Evolutionary conservation across 2,113 vertebrate genomes (phyloP), one percentile per base, ranked within the genome.

Genomic region (Malurus alboscapulatus): DNA sequence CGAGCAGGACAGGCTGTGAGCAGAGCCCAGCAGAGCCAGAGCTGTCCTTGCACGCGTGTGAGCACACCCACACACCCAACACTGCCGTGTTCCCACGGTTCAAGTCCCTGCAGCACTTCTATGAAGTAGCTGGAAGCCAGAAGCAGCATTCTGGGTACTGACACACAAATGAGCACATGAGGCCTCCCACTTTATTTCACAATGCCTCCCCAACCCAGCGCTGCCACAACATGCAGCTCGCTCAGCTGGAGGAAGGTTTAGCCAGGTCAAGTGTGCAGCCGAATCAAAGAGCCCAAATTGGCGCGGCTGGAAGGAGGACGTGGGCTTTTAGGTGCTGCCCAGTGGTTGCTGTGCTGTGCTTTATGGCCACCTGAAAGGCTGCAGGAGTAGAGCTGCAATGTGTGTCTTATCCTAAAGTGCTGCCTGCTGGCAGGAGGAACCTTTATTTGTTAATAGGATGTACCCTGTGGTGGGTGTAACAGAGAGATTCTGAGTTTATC

Each of bases 111-210:
- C 94, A 91, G 95, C 94, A 58, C 90, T 95, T 92, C 90, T 71
- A 80, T 95, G 92, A 94, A 96, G 96, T 73, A 80, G 90, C 95
- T 95, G 92, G 78, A 55, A 96, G 94, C 93, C 45, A 67, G 94
- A 55, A 94, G 92, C 72, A 67, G 81, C 76, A 66, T 93, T 95
- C 85, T 94, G 95, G 94, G 79, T 95, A 89, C 94, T 92, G 93
- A 90, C 94, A 96, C 94, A 95, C 94, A 95, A 96, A 95, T 78
- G 78, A 94, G 87, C 90, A 44, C 87, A 34, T 21, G 34, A 74
- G 87, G 90, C 83, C 88, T 96, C 95, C 94, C 90, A 83, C 87
- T 95, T 94, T 40, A 90, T 96, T 95, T 95, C 93, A 94, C 93
- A 96, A 90, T 92, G 84, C 88, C 79, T 94, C 62, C 94, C 94